A percentile compares a stretch with the other conserved stretches of the same genome.
Conservation (phyloP, 2,888 invertebrate genomes). For the Andrena bucephala region DNA sequence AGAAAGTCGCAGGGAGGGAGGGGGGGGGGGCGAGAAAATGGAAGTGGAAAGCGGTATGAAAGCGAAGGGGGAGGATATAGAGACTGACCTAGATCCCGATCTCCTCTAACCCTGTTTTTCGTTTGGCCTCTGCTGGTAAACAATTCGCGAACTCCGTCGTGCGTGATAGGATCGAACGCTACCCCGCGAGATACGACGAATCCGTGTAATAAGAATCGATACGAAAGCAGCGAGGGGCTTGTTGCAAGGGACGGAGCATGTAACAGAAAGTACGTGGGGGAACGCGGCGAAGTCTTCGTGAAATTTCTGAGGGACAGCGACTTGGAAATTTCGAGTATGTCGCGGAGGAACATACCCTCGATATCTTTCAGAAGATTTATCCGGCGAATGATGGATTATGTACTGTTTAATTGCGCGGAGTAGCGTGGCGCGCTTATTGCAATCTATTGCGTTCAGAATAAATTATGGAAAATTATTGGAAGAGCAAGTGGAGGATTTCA, state of each 20-base stretch:
- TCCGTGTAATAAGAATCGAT: constrained; percentile 49
- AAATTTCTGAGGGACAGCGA: too few relatives aligned
- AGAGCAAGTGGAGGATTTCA: too few relatives aligned
- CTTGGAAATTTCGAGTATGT: too few relatives aligned
- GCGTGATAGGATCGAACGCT: constrained; percentile 49
- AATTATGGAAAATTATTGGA: too few relatives aligned
- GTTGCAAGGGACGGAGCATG: neutral
- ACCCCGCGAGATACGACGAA: constrained; percentile 9
- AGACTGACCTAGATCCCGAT: constrained; percentile 62
- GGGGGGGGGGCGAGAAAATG: constrained; percentile 33
- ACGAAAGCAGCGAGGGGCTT: constrained; percentile 6
- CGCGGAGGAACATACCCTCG: too few relatives aligned
- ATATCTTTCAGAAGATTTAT: too few relatives aligned
- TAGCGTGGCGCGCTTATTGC: too few relatives aligned
- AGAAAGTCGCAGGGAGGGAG: constrained; percentile 4
- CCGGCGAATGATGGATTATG: too few relatives aligned
- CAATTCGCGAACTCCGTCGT: constrained; percentile 50
- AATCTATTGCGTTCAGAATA: too few relatives aligned
- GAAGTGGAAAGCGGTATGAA: constrained; percentile 25
- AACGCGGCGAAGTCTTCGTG: too few relatives aligned
- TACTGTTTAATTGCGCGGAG: too few relatives aligned
- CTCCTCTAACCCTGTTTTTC: constrained; percentile 58
- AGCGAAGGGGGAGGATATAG: constrained; percentile 41
- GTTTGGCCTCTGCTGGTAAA: constrained; percentile 49
- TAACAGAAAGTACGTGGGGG: constrained; percentile 8